These are phyloP conservation scores for Gadus macrocephalus DNA, from an alignment of 2,113 vertebrate genomes.

Conservation along the genomic window DNA sequence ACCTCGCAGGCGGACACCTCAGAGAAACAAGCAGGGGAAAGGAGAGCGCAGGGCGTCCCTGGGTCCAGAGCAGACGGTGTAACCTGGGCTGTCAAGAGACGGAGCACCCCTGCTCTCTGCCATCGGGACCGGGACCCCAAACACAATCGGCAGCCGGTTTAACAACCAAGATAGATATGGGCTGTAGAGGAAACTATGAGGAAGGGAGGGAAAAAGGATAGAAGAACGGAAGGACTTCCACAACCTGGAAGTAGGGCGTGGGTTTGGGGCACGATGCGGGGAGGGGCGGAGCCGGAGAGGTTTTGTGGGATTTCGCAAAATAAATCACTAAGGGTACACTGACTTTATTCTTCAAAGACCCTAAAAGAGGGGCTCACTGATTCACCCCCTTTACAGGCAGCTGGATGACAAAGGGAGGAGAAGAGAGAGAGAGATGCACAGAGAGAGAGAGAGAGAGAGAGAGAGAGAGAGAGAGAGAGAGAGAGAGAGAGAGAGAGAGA, in stretches of 20 bases:
- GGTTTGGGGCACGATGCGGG: constrained; percentile 26
- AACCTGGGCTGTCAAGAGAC: constrained; percentile 50
- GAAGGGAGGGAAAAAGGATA: constrained; percentile 4
- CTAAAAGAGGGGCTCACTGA: constrained; percentile 31
- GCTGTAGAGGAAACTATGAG: not conserved
- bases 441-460: not conserved
- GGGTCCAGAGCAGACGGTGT: constrained; percentile 35
- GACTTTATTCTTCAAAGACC: constrained; percentile 5
- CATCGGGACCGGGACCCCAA: constrained; percentile 37
- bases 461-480: too few relatives aligned
- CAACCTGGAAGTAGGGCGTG: constrained; percentile 20
- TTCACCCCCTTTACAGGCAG: constrained; percentile 50
- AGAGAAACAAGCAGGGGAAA: constrained; percentile 25
- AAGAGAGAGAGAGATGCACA: constrained; percentile 5
- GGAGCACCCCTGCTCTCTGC: constrained; percentile 16
- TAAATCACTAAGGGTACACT: too few relatives aligned
- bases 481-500: too few relatives aligned
- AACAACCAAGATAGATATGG: not conserved
- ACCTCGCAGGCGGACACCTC: constrained; percentile 33
- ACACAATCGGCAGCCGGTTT: not conserved
- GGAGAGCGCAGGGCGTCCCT: constrained; percentile 47
- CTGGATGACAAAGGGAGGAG: constrained; percentile 41
- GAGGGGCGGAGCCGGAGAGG: constrained; percentile 32
- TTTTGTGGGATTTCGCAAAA: too few relatives aligned
- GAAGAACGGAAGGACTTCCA: constrained; percentile 11